These are phyloP conservation scores for Pyrocephalus nanus DNA, from an alignment of 2,797 vertebrate genomes.

Conservation along the genomic window DNA sequence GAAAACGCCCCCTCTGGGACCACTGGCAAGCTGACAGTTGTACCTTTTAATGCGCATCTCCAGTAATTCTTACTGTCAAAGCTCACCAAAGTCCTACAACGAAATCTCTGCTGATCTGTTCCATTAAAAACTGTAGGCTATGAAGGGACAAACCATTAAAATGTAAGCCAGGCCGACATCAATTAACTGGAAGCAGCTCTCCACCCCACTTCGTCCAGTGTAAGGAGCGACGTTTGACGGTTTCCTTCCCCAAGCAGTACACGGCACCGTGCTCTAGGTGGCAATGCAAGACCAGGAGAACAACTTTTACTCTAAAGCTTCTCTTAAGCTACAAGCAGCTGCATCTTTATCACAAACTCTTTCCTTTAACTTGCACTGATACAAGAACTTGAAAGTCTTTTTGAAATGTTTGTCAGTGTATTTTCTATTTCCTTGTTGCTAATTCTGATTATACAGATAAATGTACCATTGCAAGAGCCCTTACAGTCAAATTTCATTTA, in stretches of 20 bases:
- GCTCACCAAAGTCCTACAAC: slow-evolving; percentile 13
- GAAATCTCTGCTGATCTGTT: slow-evolving; percentile 11
- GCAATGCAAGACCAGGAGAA: slow-evolving; percentile 60
- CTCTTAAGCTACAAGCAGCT: slow-evolving; percentile 45
- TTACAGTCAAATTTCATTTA: slow-evolving; percentile 52
- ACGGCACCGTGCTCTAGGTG: slow-evolving; percentile 47
- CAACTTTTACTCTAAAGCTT: background rate
- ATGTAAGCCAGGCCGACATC: slow-evolving; percentile 25
- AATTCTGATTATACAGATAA: slow-evolving; percentile 64
- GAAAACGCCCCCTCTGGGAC: slow-evolving; percentile 76
- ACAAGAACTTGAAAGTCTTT: slow-evolving; percentile 46
- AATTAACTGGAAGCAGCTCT: slow-evolving; percentile 22
- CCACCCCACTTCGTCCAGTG: background rate
- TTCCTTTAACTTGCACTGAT: slow-evolving; percentile 23
- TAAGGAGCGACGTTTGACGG: background rate
- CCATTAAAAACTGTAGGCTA: background rate
- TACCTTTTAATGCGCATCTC: slow-evolving; percentile 76
- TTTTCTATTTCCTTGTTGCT: slow-evolving; percentile 57
- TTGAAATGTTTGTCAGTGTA: slow-evolving; percentile 46
- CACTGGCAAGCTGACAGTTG: slow-evolving; percentile 74
- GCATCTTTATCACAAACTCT: slow-evolving; percentile 49
- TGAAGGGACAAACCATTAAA: slow-evolving; percentile 22
- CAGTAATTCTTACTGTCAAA: slow-evolving; percentile 75
- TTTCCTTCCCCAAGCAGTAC: background rate
- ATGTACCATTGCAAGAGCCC: slow-evolving; percentile 22